phyloP scores from a whole-genome alignment of 2,797 vertebrate species.

The Rhinogobio ventralis region DNA sequence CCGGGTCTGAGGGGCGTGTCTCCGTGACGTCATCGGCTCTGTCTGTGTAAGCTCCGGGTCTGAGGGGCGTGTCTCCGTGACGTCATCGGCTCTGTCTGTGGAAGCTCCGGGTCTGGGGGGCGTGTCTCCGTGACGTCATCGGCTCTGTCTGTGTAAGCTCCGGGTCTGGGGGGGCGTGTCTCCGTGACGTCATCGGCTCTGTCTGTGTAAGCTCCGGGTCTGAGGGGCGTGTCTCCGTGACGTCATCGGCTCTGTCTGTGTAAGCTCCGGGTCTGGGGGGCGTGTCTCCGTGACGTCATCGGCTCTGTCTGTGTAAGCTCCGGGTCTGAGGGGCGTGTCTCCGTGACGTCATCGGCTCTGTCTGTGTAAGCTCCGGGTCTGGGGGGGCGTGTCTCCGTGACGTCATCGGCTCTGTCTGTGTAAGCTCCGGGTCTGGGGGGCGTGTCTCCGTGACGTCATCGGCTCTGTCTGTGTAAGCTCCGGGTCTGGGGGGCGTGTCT shows the following conservation, averaged over 20 bases:
- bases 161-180: too few species aligned
- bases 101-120: background rate
- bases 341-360: rapidly evolving
- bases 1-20: background rate
- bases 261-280: too few species aligned
- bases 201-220: background rate
- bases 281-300: too few species aligned
- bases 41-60: too few species aligned
- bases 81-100: background rate
- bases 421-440: background rate
- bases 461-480: background rate
- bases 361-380: too few species aligned
- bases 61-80: too few species aligned
- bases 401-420: background rate
- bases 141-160: background rate
- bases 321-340: background rate
- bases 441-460: background rate
- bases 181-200: background rate
- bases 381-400: too few species aligned
- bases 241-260: background rate
- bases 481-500: background rate
- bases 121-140: background rate
- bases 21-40: rapidly evolving
- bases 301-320: background rate
- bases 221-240: background rate